These are phyloP conservation scores for Metopia argyrocephala DNA, from an alignment of 2,888 invertebrate genomes.

Conservation along the genomic window DNA sequence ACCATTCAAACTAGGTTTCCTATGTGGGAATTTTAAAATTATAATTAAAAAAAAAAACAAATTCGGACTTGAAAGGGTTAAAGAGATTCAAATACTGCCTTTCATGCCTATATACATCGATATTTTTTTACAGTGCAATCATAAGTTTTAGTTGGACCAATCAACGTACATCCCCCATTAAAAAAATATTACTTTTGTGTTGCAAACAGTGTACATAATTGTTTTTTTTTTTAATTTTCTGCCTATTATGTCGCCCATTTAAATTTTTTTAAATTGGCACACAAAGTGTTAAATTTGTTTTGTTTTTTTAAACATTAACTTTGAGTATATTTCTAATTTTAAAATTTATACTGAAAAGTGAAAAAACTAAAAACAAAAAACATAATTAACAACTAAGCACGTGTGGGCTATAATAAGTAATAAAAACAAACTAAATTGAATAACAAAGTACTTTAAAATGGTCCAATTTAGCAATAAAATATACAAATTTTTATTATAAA, in stretches of 20 bases:
- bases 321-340: conserved; percentile 15
- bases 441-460: too few species aligned
- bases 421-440: too few species aligned
- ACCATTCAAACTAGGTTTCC: too few species aligned
- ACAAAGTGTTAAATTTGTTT: conserved; percentile 22
- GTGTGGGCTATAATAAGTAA: background rate
- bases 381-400: background rate
- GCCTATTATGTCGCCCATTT: conserved; percentile 9
- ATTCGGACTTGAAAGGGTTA: too few species aligned
- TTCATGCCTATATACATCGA: too few species aligned
- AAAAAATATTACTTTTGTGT: background rate
- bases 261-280: conserved; percentile 27
- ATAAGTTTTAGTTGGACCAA: too few species aligned
- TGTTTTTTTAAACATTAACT: conserved; percentile 7
- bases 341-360: background rate
- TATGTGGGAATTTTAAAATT: too few species aligned
- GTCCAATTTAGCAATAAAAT: too few species aligned
- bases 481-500: too few species aligned
- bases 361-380: background rate
- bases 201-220: conserved; percentile 26
- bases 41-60: too few species aligned
- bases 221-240: background rate
- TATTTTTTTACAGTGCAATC: too few species aligned
- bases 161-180: background rate
- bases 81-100: too few species aligned